Evolutionary conservation across 2,797 vertebrate genomes (phyloP).

Genomic region (Balearica regulorum): DNA sequence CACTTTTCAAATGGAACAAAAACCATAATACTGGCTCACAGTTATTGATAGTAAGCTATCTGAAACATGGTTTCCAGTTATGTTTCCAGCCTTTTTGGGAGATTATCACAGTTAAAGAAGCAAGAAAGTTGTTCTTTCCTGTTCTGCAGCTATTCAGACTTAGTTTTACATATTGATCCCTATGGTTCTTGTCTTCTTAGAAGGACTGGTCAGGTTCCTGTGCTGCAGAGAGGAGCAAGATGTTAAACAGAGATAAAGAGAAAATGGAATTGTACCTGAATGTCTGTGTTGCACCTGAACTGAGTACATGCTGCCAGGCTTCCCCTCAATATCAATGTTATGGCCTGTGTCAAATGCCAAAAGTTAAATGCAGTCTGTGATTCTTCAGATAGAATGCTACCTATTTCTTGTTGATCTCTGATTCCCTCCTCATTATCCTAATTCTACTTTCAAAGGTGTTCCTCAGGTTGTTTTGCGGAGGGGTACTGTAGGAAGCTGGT

Average conservation of each 20-base stretch:
- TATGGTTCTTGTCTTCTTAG: not conserved
- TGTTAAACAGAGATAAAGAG: not conserved
- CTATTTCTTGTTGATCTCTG: not conserved
- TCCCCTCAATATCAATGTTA: not conserved
- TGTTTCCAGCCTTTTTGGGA: not conserved
- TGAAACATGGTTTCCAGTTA: not conserved
- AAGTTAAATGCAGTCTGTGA: not conserved
- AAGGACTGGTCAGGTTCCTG: not conserved
- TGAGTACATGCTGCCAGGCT: not conserved
- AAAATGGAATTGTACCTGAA: not conserved
- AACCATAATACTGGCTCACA: not conserved
- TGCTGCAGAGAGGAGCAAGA: not conserved
- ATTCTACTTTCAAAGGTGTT: not conserved
- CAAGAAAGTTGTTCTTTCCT: not conserved
- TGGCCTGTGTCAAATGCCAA: not conserved
- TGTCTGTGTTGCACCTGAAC: not conserved
- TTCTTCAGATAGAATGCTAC: not conserved
- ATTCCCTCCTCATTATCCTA: not conserved
- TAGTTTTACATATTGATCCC: not conserved
- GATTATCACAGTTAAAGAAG: not conserved
- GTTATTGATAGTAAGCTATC: not conserved
- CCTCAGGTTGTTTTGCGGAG: not conserved
- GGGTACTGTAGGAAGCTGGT: not conserved
- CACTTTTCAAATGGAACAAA: not conserved
- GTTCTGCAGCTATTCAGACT: not conserved